Base-by-base conservation (phyloP, 1,140 invertebrate species). In the Oppia nitens region DNA sequence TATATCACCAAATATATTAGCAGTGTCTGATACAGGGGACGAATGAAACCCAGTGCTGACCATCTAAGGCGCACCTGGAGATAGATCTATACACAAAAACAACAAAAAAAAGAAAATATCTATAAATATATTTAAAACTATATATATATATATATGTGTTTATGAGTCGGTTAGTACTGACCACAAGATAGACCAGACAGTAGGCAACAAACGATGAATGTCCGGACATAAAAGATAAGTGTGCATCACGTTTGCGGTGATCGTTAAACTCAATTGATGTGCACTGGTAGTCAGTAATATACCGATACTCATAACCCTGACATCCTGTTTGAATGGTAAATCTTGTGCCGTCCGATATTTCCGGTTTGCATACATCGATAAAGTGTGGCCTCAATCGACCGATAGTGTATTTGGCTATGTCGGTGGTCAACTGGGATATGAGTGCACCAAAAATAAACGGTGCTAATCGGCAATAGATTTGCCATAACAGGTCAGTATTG, bases 321-420 rank as follows among this genome's bases (percentile, higher is more conserved):
- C 52, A 60, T 1, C 23, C 24, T 17, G n/a, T 20, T n/a, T n/a
- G n/a, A n/a, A n/a, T n/a, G n/a, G n/a, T n/a, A n/a, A n/a, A n/a
- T n/a, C n/a, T n/a, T 2, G 20, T 47, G 21, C 32, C 9, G 24
- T 57, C 52, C 21, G 28, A 50, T 57, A 47, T 61, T 63, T 70
- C 63, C 17, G 78, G 78, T 28, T 76, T 69, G 26, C 81, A 79
- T 67, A 62, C 72, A 63, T 77, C 76, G 62, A 91, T 79, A 72
- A 96, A 97, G 73, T 97, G 89, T 9, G 93, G 93, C 17, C 93
- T 74, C 57, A 96, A 73, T 52, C 91, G 77, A 26, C 93, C 93
- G 60, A 96, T 82, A 1, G 83, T 82, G 64, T 93, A 94, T 72
- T 95, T 96, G 24, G 83, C 85, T 64, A 93, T 80, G 66, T 94